A percentile compares a stretch with the other conserved stretches of the same genome.
These are phyloP conservation scores for Acromyrmex echinatior DNA, from an alignment of 1,140 invertebrate species.

Conservation along the genomic window DNA sequence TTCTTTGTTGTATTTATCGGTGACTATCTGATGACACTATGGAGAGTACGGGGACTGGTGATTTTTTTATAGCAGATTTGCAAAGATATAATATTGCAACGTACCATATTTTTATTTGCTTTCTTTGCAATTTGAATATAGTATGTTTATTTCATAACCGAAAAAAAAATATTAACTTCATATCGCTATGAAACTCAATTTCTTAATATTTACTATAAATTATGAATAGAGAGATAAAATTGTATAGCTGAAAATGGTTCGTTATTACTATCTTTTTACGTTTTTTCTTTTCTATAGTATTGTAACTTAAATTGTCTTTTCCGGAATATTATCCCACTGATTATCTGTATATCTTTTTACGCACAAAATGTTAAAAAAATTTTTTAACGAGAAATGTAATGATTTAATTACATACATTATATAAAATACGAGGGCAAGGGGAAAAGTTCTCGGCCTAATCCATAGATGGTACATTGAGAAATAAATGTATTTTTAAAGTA, in stretches of 20 bases:
- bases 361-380: not conserved
- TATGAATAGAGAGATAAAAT: too few relatives aligned
- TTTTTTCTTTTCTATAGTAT: not conserved
- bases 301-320: not conserved
- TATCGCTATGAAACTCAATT: too few relatives aligned
- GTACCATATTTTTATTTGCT: conserved; percentile 28
- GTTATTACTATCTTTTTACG: not conserved
- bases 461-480: too few relatives aligned
- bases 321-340: not conserved
- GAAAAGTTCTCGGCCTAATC: too few relatives aligned
- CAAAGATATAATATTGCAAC: conserved; percentile 39
- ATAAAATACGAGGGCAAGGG: too few relatives aligned
- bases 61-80: conserved; percentile 45
- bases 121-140: conserved; percentile 4
- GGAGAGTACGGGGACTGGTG: conserved; percentile 4
- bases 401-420: too few relatives aligned
- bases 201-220: too few relatives aligned
- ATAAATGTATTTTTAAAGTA: too few relatives aligned
- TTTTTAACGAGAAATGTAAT: not conserved
- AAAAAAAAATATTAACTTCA: too few relatives aligned
- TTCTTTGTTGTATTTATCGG: conserved; percentile 46
- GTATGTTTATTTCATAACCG: too few relatives aligned
- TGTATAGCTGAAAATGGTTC: not conserved
- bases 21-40: conserved; percentile 51
- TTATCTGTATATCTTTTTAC: not conserved